Evolutionary conservation across 2,888 invertebrate species (phyloP).

Genomic region (Corbicula japonica): DNA sequence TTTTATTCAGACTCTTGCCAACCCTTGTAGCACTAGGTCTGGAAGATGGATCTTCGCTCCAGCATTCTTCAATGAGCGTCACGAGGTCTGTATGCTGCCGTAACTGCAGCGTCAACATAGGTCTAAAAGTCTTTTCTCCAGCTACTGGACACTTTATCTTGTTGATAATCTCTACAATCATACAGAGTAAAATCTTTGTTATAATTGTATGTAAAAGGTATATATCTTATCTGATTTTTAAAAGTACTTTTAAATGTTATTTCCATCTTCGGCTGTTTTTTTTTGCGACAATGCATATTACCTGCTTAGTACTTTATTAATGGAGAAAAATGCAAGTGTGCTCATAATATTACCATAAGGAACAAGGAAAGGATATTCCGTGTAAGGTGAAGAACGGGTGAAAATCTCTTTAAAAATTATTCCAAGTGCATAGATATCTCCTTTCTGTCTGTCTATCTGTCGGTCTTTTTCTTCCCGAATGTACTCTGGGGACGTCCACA

Average conservation of each 20-base stretch:
- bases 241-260: no score
- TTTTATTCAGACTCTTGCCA: slow-evolving; percentile 74
- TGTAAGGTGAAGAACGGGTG: slow-evolving; percentile 77
- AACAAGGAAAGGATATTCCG: slow-evolving; percentile 74
- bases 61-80: slow-evolving; percentile 77
- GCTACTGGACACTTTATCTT: slow-evolving; percentile 62
- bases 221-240: no score
- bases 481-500: slow-evolving; percentile 82
- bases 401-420: slow-evolving; percentile 82
- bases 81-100: slow-evolving; percentile 72
- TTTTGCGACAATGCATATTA: no score
- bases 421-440: slow-evolving; percentile 79
- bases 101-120: slow-evolving; percentile 72
- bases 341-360: slow-evolving; percentile 62
- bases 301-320: no score
- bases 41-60: slow-evolving; percentile 76
- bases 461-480: slow-evolving; percentile 63
- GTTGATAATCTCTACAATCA: slow-evolving; percentile 71
- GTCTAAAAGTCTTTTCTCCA: slow-evolving; percentile 69
- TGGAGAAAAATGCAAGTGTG: no score
- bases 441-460: slow-evolving; percentile 75
- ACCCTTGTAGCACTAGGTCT: slow-evolving; percentile 75
- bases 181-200: no score
- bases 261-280: no score
- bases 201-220: no score